Conservation (phyloP, 2,797 vertebrate genomes). For the Malurus splendens region DNA sequence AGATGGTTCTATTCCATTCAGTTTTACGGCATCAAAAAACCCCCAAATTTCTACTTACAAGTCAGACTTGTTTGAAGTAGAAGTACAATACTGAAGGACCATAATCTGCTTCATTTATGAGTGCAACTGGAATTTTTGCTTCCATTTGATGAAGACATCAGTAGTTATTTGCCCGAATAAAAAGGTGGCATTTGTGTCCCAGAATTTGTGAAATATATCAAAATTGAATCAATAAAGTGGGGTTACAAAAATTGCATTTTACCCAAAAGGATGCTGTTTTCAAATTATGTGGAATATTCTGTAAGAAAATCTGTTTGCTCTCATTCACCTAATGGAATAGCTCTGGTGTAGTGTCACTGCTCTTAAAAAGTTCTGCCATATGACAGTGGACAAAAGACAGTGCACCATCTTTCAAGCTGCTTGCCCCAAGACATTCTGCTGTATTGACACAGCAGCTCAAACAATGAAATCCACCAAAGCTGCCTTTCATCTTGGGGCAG, state of each 20-base stretch:
- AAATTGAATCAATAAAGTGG: not conserved
- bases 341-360: not conserved
- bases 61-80: not conserved
- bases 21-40: constrained; percentile 16
- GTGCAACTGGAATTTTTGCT: not conserved
- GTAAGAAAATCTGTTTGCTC: not conserved
- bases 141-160: not conserved
- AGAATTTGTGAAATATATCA: not conserved
- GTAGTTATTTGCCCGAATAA: not conserved
- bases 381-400: not conserved
- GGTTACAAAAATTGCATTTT: not conserved
- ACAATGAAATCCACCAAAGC: constrained; percentile 43
- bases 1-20: not conserved
- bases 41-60: not conserved
- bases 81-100: not conserved
- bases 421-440: not conserved
- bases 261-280: not conserved
- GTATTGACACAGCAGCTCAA: not conserved
- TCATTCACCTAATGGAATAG: not conserved
- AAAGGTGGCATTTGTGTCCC: not conserved
- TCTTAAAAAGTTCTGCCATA: not conserved
- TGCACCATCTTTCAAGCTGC: not conserved
- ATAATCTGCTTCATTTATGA: not conserved
- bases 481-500: constrained; percentile 12
- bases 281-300: not conserved